Conservation (phyloP, 2,113 vertebrate species). For the Caracal caracal region DNA sequence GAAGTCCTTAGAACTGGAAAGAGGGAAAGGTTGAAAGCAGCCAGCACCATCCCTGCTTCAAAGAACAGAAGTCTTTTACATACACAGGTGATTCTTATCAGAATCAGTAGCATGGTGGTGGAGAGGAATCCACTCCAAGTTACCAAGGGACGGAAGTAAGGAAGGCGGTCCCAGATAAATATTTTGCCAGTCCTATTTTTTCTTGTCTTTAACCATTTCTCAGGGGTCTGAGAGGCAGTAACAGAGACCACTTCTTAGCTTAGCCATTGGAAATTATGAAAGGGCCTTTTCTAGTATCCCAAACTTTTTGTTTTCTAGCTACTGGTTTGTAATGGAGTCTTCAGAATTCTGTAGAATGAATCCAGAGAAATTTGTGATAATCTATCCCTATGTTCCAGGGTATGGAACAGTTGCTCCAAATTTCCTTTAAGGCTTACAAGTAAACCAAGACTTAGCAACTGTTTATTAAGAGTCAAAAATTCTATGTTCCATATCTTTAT, state of each 20-base stretch:
- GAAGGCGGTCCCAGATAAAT: not conserved
- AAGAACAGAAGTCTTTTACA: not conserved
- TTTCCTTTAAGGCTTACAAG: slow-evolving; percentile 16
- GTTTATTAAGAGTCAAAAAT: not conserved
- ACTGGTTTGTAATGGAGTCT: not conserved
- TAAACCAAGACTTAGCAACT: not conserved
- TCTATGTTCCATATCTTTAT: not conserved
- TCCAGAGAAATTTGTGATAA: not conserved
- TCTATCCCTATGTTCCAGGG: not conserved
- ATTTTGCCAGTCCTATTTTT: not conserved
- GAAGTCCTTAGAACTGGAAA: not conserved
- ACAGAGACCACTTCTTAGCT: not conserved
- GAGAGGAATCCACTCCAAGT: not conserved
- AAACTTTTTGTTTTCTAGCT: not conserved
- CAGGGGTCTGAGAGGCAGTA: not conserved
- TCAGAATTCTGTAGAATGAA: not conserved
- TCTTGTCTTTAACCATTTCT: not conserved
- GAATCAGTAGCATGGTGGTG: not conserved
- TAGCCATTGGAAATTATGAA: not conserved
- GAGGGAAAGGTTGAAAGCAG: not conserved
- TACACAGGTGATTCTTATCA: not conserved
- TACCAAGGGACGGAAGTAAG: no score
- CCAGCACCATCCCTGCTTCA: not conserved
- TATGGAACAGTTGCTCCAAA: not conserved
- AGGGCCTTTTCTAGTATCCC: not conserved